A percentile compares a stretch with the other conserved stretches of the same genome.
Conservation (phyloP, 2,888 invertebrate species). For the Trichogramma evanescens region DNA sequence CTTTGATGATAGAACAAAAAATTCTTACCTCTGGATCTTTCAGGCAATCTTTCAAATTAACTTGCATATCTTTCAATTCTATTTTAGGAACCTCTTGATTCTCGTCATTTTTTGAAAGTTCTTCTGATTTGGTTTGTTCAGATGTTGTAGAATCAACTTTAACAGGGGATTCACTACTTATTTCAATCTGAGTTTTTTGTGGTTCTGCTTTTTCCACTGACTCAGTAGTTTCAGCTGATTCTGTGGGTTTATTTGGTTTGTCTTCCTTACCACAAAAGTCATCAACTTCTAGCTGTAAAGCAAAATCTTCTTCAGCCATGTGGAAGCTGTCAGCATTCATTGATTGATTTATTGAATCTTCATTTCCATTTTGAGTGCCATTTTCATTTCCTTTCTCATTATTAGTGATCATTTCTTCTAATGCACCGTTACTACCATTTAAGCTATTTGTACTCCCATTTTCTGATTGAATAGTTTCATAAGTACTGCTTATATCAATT, state of each 20-base stretch:
- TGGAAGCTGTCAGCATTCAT: conserved; percentile 4
- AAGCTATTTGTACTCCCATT: conserved; percentile 13
- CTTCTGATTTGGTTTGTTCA: conserved; percentile 23
- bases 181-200: conserved; percentile 27
- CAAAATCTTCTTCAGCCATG: conserved; percentile 23
- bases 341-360: conserved; percentile 9
- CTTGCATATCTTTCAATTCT: conserved; percentile 39
- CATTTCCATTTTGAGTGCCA: conserved; percentile 10
- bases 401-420: conserved; percentile 13
- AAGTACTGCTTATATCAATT: neutral
- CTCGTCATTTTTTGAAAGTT: conserved; percentile 15
- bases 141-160: conserved; percentile 37
- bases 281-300: conserved; percentile 23
- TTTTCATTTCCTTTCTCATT: conserved; percentile 10
- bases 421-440: neutral
- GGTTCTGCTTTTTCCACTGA: conserved; percentile 9
- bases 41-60: conserved; percentile 39
- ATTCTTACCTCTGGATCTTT: conserved; percentile 29
- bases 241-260: conserved; percentile 9
- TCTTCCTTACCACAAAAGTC: conserved; percentile 18
- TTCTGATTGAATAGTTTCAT: conserved; percentile 10
- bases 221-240: conserved; percentile 5
- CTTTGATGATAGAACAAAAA: neutral
- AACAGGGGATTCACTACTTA: conserved; percentile 31
- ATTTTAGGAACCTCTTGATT: conserved; percentile 28